Conservation (phyloP, 1,140 invertebrate genomes). For the Dufourea novaeangliae region DNA sequence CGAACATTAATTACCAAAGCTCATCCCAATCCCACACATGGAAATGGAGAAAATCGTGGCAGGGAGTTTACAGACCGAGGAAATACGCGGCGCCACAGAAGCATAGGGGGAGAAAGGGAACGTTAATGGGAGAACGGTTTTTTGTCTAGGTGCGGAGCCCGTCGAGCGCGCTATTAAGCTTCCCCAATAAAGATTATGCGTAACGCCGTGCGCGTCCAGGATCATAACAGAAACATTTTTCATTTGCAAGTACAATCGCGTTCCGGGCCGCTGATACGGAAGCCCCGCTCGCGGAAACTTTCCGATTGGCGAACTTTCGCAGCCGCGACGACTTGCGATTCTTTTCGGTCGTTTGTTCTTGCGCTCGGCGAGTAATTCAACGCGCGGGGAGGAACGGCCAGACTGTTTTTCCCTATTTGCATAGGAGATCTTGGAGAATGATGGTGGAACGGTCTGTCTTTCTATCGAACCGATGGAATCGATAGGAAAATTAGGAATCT, state of each 20-base stretch:
- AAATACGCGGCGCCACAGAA: too few species aligned
- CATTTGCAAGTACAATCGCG: constrained; percentile 51
- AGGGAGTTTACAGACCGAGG: too few species aligned
- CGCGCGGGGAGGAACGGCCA: background rate
- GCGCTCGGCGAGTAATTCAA: background rate
- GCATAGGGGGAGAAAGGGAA: too few species aligned
- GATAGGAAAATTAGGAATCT: too few species aligned
- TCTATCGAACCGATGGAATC: too few species aligned
- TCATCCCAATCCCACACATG: too few species aligned
- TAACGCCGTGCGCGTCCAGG: background rate
- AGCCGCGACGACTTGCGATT: background rate
- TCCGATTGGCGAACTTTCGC: constrained; percentile 11
- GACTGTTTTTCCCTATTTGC: background rate
- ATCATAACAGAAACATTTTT: constrained; percentile 22
- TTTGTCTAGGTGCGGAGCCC: background rate
- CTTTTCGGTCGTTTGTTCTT: background rate
- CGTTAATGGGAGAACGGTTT: background rate
- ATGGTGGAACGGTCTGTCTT: background rate
- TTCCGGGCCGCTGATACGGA: background rate
- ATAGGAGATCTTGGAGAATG: background rate
- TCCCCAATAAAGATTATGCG: constrained; percentile 1
- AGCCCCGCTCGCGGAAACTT: background rate
- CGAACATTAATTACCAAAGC: too few species aligned
- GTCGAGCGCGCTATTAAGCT: background rate
- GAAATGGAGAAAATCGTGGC: too few species aligned